Evolutionary conservation across 2,113 vertebrate genomes (phyloP), one percentile per base, ranked within the genome.

Genomic region (Lepus timidus): DNA sequence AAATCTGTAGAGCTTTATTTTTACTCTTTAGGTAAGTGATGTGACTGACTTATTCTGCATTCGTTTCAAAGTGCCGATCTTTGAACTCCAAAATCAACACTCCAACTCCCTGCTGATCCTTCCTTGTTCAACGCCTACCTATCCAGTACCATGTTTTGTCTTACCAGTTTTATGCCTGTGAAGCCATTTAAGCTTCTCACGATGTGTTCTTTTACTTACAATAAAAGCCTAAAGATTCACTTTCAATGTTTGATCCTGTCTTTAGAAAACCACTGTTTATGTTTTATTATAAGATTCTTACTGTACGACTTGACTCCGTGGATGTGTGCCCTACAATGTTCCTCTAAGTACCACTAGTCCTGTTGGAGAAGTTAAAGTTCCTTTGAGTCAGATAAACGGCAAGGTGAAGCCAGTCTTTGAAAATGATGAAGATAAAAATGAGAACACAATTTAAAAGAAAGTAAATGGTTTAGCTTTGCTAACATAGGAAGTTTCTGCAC

Each of bases 291-390:
- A n/a, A 55, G 36, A 90, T 62, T 2, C 29, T 33, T 79, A 65
- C 5, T n/a, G 6, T 29, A 71, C 12, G 23, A 83, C 31, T 64
- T 84, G 19, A 49, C 1, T 17, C 52, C 31, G 25, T 73, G 55
- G 11, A 83, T 78, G 16, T 55, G n/a, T 17, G 61, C 6, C 25
- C 9, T 67, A 94, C 84, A 81, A 33, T 31, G 39, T 8, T 62
- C 4, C 27, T n/a, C 13, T 58, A 65, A 44, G 31, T 65, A 61
- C 70, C 16, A 55, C 36, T 61, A 6, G 10, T 82, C 6, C 29
- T 94, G 9, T 27, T 73, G n/a, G 61, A 95, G 51, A 92, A 95
- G 90, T 70, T 39, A 44, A 83, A 82, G 20, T 78, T 89, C 4
- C 1, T 75, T 17, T 55, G 14, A 65, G 2, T 75, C 3, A 76